phyloP scores from a whole-genome alignment of 2,888 invertebrate genomes.

The Cheilosia vulpina region DNA sequence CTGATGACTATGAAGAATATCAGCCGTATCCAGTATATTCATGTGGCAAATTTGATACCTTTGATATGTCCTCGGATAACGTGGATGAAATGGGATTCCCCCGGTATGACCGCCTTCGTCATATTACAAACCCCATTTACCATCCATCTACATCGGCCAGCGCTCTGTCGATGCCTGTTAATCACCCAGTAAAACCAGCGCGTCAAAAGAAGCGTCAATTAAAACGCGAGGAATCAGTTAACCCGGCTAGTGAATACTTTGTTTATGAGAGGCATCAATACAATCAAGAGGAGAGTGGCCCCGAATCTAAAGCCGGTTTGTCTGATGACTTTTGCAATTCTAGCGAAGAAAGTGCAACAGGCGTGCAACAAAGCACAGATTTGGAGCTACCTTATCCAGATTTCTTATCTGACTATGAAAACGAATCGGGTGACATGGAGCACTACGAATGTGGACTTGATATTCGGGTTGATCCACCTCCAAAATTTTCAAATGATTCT shows the following conservation, averaged over 20 bases:
- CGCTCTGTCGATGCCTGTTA: conserved; percentile 77
- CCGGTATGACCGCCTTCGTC: conserved; percentile 86
- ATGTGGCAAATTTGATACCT: conserved; percentile 85
- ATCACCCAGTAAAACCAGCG: conserved; percentile 84
- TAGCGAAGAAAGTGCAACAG: conserved; percentile 81
- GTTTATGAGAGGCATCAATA: conserved; percentile 78
- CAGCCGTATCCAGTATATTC: conserved; percentile 81
- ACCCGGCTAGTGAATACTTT: conserved; percentile 64
- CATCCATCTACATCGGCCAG: conserved; percentile 67
- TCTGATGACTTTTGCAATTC: conserved; percentile 83
- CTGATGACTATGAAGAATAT: conserved; percentile 86
- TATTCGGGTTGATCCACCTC: conserved; percentile 90
- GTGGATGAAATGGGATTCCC: conserved; percentile 88
- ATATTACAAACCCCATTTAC: conserved; percentile 83
- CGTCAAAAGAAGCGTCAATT: conserved; percentile 82
- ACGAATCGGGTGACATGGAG: conserved; percentile 86
- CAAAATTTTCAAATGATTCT: conserved; percentile 90
- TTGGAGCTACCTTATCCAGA: conserved; percentile 84
- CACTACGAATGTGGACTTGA: conserved; percentile 90
- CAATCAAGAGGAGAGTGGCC: conserved; percentile 82
- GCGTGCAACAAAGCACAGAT: conserved; percentile 80
- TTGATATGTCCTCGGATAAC: conserved; percentile 86
- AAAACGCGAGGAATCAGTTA: conserved; percentile 82
- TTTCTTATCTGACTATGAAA: conserved; percentile 84
- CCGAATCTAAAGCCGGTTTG: conserved; percentile 81